Percentiles rank a stretch among this genome's conserved stretches.
phyloP scores from a whole-genome alignment of 1,140 invertebrate species.

The Meloidogyne chitwoodi region DNA sequence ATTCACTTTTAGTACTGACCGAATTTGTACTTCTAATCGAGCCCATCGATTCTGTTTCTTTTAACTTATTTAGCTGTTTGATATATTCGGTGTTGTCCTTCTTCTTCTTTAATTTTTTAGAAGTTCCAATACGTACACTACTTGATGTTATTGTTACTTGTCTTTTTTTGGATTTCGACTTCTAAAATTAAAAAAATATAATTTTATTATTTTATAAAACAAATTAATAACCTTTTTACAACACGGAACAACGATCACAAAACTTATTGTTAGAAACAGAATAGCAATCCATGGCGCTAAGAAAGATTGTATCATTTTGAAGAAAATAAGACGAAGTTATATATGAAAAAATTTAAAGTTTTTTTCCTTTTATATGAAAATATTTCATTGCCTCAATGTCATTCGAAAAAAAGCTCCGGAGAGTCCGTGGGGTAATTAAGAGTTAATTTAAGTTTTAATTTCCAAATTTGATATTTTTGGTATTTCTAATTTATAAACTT shows the following conservation, averaged over 20 bases:
- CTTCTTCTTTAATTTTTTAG: background rate
- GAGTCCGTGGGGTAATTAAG: too few species aligned
- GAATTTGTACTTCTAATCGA: background rate
- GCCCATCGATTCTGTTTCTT: background rate
- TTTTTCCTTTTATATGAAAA: too few species aligned
- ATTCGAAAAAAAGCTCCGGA: too few species aligned
- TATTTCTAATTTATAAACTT: background rate
- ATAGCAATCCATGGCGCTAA: background rate
- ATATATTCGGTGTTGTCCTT: background rate
- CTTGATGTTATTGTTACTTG: background rate
- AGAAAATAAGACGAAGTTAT: background rate
- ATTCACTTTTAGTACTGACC: background rate
- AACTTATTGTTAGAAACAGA: background rate
- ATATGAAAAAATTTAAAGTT: too few species aligned
- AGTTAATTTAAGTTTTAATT: too few species aligned
- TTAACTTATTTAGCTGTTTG: background rate
- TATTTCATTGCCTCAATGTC: too few species aligned
- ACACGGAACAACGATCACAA: background rate
- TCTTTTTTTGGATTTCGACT: background rate
- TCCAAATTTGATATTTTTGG: background rate
- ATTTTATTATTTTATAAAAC: background rate
- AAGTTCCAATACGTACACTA: background rate
- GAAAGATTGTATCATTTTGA: background rate
- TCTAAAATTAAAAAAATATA: background rate
- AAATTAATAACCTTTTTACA: background rate